phyloP scores from a whole-genome alignment of 2,797 vertebrate species.

The Pipistrellus pygmaeus region DNA sequence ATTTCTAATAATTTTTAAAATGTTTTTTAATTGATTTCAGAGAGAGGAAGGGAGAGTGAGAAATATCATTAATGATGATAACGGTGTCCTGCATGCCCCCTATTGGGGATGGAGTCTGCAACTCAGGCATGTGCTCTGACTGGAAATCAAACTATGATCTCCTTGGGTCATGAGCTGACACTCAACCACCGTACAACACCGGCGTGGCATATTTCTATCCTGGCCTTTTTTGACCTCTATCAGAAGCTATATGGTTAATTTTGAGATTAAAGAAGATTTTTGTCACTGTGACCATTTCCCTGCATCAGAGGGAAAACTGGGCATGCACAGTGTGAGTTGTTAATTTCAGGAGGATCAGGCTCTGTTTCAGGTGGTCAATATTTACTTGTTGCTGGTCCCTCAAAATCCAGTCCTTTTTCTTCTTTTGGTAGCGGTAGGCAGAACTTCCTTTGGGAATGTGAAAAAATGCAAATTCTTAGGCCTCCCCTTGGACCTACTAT shows the following conservation, averaged over 20 bases:
- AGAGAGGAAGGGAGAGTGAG: too few species aligned
- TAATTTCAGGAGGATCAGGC: neutral
- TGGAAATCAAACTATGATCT: too few species aligned
- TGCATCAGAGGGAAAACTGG: neutral
- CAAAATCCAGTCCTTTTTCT: neutral
- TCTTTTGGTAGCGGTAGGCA: neutral
- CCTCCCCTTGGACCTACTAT: rapidly evolving
- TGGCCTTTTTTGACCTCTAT: neutral
- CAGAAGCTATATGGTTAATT: neutral
- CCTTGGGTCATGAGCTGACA: too few species aligned
- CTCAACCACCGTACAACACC: too few species aligned
- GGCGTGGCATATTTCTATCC: neutral
- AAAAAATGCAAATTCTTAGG: neutral
- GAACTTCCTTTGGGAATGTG: neutral
- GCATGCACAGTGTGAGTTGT: neutral
- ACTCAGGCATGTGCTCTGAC: too few species aligned
- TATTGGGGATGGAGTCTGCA: too few species aligned
- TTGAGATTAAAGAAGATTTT: neutral
- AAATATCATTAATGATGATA: too few species aligned
- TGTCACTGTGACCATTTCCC: neutral
- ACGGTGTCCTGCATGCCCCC: too few species aligned
- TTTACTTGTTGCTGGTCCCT: neutral
- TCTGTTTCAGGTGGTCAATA: neutral
- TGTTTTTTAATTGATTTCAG: too few species aligned
- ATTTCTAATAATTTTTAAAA: neutral